Evolutionary conservation across 2,797 vertebrate species (phyloP).

Genomic region (Chiloscyllium punctatum): DNA sequence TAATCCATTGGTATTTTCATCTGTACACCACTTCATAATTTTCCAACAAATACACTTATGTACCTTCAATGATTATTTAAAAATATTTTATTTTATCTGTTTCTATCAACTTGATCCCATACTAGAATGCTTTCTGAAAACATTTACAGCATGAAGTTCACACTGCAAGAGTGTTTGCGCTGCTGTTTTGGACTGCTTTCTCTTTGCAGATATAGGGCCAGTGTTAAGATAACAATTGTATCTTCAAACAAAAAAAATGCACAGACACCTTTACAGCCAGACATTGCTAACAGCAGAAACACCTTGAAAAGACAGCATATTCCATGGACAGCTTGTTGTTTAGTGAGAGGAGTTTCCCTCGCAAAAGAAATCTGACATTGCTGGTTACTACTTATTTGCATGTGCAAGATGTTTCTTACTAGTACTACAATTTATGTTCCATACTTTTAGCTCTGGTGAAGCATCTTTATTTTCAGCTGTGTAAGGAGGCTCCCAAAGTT

Average conservation of each 20-base stretch:
- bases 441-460: slow-evolving; percentile 68
- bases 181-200: too few relatives aligned
- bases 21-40: not conserved
- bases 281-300: not conserved
- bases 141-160: not conserved
- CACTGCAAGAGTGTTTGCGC: not conserved
- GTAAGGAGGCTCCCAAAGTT: slow-evolving; percentile 82
- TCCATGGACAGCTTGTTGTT: not conserved
- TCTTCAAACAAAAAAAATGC: too few relatives aligned
- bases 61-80: too few relatives aligned
- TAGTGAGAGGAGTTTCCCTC: not conserved
- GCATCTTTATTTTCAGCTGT: slow-evolving; percentile 64
- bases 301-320: not conserved
- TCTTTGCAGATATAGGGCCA: not conserved
- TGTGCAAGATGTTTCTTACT: not conserved
- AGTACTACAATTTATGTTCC: not conserved
- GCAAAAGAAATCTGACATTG: not conserved
- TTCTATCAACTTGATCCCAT: not conserved
- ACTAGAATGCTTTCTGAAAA: not conserved
- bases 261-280: not conserved
- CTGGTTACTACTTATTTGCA: not conserved
- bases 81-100: not conserved
- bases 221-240: not conserved
- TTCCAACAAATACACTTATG: too few relatives aligned
- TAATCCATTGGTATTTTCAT: not conserved